These are phyloP conservation scores for Montipora capitata DNA, from an alignment of 92 coral and sea anemone species.

Conservation along the genomic window DNA sequence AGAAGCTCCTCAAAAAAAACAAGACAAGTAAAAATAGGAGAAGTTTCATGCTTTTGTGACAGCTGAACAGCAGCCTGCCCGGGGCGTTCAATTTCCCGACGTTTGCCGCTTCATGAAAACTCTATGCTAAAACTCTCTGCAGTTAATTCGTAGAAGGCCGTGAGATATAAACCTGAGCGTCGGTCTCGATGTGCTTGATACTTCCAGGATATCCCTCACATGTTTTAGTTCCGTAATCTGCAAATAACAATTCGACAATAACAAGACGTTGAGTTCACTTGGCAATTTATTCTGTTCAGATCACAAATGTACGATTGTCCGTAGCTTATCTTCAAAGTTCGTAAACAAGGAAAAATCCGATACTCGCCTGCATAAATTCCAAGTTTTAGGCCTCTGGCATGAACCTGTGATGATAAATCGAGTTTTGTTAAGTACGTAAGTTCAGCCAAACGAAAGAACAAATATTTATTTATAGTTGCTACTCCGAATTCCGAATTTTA, in stretches of 20 bases:
- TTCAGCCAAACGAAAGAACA: background rate
- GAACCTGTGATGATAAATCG: conserved; percentile 62
- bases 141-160: background rate
- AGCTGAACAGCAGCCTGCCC: too few relatives aligned
- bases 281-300: background rate
- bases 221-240: conserved; percentile 96
- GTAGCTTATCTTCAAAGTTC: too few relatives aligned
- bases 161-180: conserved; percentile 74
- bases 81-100: too few relatives aligned
- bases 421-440: background rate
- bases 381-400: conserved; percentile 93
- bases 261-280: background rate
- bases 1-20: too few relatives aligned
- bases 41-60: too few relatives aligned
- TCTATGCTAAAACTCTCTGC: background rate
- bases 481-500: too few relatives aligned
- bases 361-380: conserved; percentile 92
- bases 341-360: background rate
- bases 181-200: conserved; percentile 79
- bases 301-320: background rate
- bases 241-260: background rate
- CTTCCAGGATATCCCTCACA: conserved; percentile 99
- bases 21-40: too few relatives aligned
- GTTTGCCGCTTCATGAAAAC: too few relatives aligned
- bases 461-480: too few relatives aligned